Base-by-base conservation (phyloP, 2,888 invertebrate species). In the Corythucha ciliata region DNA sequence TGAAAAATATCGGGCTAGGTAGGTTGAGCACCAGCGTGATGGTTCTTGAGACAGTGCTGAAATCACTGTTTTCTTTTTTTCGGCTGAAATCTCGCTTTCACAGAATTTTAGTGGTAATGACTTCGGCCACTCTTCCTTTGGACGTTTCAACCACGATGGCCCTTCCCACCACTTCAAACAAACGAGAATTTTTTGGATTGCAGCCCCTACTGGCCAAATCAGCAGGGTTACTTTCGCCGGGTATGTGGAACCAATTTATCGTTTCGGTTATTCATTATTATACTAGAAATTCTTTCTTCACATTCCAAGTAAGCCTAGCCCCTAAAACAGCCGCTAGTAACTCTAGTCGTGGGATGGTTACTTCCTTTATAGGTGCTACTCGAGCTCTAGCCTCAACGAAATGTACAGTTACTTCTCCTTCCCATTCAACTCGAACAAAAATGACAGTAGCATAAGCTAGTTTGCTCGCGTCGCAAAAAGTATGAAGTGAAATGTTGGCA, bases 91-190 rank as follows among this genome's bases (percentile, higher is more conserved):
- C 34, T 53, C 47, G 3, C 25, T 41, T n/a, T 50, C 52, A 16
- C 41, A 24, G 8, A 26, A 6, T 5, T 24, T n/a, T 12, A 32
- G 16, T 7, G 41, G 14, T 7, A 21, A 21, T n/a, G 33, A 18
- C 4, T 18, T 25, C 5, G 63, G 63, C 63, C 63, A 64, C 12
- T 56, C 12, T 18, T 55, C 41, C 27, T 52, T 34, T 7, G 50
- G 8, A 16, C 33, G 26, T 34, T 34, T 44, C 14, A 66, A 50
- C 65, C 64, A 66, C 6, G 32, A 20, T 14, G 64, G 64, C 5
- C 64, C 64, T 56, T 60, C 57, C 66, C 64, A 66, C 65, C 65
- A 66, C 56, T 50, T 48, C 7, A 60, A 58, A 21, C 63, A 50
- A 4, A 60, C 6, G 5, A 66, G 57, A 16, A 58, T 51, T 32